Evolutionary conservation across 2,113 vertebrate genomes (phyloP), one percentile per base, ranked within the genome.

Genomic region (Megaceryle torquata): DNA sequence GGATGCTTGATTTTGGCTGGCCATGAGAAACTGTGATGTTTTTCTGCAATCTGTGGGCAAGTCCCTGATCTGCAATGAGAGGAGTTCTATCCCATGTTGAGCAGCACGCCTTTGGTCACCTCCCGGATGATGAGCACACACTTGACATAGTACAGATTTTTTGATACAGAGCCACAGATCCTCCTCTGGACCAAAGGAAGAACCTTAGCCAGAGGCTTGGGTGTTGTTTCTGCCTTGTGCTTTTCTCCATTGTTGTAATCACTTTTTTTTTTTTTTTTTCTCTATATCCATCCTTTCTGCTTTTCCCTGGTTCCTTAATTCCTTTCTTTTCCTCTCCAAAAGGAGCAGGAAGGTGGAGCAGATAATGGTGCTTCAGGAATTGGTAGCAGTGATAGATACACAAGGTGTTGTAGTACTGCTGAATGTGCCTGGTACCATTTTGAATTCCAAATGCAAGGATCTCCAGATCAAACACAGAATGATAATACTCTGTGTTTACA

Each of bases 141-240:
- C 11, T 41, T 78, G 57, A 19, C 0, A 0, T 46, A 26, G 31
- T n/a, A 48, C 37, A 9, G 25, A 4, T 26, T 77, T 70, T 77
- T 81, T 63, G 4, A 21, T 61, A 43, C 21, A 41, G 21, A 64
- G 13, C 11, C 4, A 56, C 43, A 12, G 2, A 81, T 82, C 5
- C 15, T 88, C 26, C 33, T 56, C 10, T 0, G 2, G 31, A 43
- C 22, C 18, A 22, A 85, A 57, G 46, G 43, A 57, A 2, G n/a
- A 67, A 43, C 18, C 60, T 82, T 88, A 86, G 25, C 21, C 29
- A 56, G 37, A 60, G 37, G 13, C 29, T n/a, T 82, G 44, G 16
- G 3, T 59, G 7, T n/a, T 80, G 12, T 39, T 84, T 91, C 60
- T 93, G 6, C 33, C 26, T 44, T 75, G 16, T 68, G 13, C 13